These are phyloP conservation scores for Chrysina gloriosa DNA, from an alignment of 2,888 invertebrate species.

Conservation along the genomic window DNA sequence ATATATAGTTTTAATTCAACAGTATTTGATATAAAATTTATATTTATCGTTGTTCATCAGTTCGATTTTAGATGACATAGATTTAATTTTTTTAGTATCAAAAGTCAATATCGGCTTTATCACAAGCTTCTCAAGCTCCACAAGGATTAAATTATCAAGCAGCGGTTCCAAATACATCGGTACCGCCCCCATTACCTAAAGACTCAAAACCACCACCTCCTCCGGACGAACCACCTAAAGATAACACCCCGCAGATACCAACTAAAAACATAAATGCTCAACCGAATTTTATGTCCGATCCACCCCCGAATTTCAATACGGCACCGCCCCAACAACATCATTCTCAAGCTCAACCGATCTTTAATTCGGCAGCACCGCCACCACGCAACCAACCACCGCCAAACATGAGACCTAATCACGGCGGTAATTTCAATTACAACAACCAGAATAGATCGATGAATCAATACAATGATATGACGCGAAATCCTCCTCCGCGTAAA, in stretches of 20 bases:
- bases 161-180: slow-evolving; percentile 56
- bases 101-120: slow-evolving; percentile 59
- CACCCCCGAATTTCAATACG: slow-evolving; percentile 51
- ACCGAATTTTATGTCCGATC: slow-evolving; percentile 40
- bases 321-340: slow-evolving; percentile 51
- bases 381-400: slow-evolving; percentile 55
- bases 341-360: slow-evolving; percentile 49
- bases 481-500: slow-evolving; percentile 49
- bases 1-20: background rate
- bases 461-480: slow-evolving; percentile 49
- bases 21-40: slow-evolving; percentile 8
- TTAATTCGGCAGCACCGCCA: slow-evolving; percentile 53
- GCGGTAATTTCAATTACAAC: slow-evolving; percentile 30
- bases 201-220: slow-evolving; percentile 63
- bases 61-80: background rate
- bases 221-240: slow-evolving; percentile 58
- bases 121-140: slow-evolving; percentile 40
- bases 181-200: slow-evolving; percentile 66
- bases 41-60: slow-evolving; percentile 4
- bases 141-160: slow-evolving; percentile 47
- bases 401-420: slow-evolving; percentile 47
- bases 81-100: slow-evolving; percentile 66
- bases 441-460: slow-evolving; percentile 53
- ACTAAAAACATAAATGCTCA: slow-evolving; percentile 30
- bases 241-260: slow-evolving; percentile 17